phyloP scores from a whole-genome alignment of 2,113 vertebrate species.

The Phyllostomus hastatus region DNA sequence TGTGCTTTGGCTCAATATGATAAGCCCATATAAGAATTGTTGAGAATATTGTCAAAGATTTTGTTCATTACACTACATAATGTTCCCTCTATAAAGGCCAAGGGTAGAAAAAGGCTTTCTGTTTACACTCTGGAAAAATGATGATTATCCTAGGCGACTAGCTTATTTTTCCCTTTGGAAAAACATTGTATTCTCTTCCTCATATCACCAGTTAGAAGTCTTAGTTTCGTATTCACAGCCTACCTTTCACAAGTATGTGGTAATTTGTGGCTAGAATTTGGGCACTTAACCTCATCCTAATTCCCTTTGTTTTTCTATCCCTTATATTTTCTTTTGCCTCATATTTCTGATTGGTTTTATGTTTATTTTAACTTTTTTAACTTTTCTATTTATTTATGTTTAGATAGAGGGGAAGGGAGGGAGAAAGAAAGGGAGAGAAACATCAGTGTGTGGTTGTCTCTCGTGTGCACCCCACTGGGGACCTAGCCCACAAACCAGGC shows the following conservation, averaged over 20 bases:
- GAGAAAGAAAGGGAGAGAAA: no score
- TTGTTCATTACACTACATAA: neutral
- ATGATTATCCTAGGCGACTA: neutral
- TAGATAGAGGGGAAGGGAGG: no score
- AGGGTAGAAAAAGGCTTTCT: neutral
- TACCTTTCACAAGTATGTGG: neutral
- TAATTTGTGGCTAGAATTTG: neutral
- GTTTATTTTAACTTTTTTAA: neutral
- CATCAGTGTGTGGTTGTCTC: no score
- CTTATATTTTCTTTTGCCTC: neutral
- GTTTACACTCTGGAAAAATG: neutral
- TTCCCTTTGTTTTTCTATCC: neutral
- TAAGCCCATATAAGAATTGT: neutral
- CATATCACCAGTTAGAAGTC: neutral
- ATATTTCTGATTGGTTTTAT: neutral
- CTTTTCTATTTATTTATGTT: no score
- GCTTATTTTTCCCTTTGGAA: neutral
- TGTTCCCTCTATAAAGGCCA: neutral
- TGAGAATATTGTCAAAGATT: neutral
- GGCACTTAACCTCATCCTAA: neutral
- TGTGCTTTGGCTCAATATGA: neutral
- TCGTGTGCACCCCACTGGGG: no score
- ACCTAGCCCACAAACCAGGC: no score
- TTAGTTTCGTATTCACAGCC: neutral
- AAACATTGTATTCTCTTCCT: neutral